Percentiles rank a stretch among this genome's conserved stretches.
Conservation (phyloP, 1,140 invertebrate species). For the Mamestra configurata region DNA sequence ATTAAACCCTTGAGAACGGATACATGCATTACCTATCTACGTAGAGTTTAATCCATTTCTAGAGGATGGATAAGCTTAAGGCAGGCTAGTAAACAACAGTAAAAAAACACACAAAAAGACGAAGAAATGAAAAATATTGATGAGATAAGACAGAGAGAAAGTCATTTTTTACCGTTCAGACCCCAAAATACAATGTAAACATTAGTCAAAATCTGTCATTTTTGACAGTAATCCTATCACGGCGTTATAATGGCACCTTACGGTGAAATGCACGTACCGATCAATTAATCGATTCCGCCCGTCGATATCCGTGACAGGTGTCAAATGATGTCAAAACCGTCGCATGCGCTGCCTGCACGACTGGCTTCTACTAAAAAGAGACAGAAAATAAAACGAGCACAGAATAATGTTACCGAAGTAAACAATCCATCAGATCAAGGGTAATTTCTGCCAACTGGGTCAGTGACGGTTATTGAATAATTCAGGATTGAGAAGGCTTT, state of each 20-base stretch:
- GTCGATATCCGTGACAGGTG: constrained; percentile 34
- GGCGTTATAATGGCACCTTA: constrained; percentile 20
- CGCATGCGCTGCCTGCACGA: constrained; percentile 2
- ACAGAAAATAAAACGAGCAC: not conserved
- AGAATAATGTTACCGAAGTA: constrained; percentile 18
- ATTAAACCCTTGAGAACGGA: not conserved
- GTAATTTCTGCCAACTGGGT: not conserved
- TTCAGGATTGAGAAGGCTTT: not conserved
- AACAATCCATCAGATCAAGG: constrained; percentile 5
- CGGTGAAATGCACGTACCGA: constrained; percentile 21
- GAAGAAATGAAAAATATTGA: too few species aligned
- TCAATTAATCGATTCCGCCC: constrained; percentile 32
- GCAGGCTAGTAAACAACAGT: too few species aligned
- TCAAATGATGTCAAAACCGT: constrained; percentile 37
- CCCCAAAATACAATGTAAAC: not conserved
- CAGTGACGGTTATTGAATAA: not conserved
- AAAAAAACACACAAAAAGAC: too few species aligned
- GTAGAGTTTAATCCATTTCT: constrained; percentile 4
- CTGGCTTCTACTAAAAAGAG: constrained; percentile 5
- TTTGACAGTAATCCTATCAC: constrained; percentile 3
- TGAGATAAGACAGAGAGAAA: too few species aligned
- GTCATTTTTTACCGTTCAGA: not conserved
- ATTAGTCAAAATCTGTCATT: not conserved
- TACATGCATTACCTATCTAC: too few species aligned
- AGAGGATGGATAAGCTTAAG: too few species aligned